Percentiles rank a stretch among this genome's conserved stretches.
These are phyloP conservation scores for Amblyjoppa fuscipennis DNA, from an alignment of 2,888 invertebrate species.

Conservation along the genomic window DNA sequence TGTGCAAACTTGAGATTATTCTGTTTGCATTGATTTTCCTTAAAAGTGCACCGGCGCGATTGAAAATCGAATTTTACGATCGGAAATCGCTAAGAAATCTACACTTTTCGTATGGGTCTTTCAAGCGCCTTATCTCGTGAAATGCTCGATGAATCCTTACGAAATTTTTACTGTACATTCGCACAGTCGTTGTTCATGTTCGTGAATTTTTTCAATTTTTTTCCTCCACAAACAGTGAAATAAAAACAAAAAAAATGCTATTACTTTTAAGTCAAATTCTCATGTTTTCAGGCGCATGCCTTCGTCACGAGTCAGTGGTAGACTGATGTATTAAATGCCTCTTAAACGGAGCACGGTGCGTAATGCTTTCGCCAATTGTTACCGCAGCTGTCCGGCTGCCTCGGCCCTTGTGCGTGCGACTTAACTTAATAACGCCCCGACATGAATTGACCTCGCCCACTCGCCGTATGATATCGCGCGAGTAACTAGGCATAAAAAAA, in stretches of 20 bases:
- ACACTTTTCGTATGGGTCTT: background rate
- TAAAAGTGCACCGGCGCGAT: background rate
- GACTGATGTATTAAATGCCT: conserved; percentile 3
- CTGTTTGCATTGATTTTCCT: background rate
- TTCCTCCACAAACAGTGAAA: no score
- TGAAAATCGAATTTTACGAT: background rate
- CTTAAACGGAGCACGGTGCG: conserved; percentile 21
- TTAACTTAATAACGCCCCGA: conserved; percentile 54
- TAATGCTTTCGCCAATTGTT: conserved; percentile 23
- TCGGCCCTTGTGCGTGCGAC: conserved; percentile 40
- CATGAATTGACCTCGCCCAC: conserved; percentile 56
- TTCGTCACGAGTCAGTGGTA: conserved; percentile 15
- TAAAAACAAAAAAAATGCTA: no score
- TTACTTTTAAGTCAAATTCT: background rate
- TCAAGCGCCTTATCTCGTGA: background rate
- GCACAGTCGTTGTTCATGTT: no score
- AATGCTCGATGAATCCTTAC: background rate
- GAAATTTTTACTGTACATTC: background rate
- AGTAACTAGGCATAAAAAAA: conserved; percentile 3
- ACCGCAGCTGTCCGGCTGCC: conserved; percentile 5
- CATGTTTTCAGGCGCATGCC: background rate
- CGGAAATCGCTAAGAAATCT: no score
- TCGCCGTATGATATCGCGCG: conserved; percentile 40
- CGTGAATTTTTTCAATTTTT: no score
- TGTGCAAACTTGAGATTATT: conserved; percentile 1